Percentiles rank a stretch among this genome's conserved stretches.
phyloP scores from a whole-genome alignment of 2,888 invertebrate species.

The Oscheius sp. region DNA sequence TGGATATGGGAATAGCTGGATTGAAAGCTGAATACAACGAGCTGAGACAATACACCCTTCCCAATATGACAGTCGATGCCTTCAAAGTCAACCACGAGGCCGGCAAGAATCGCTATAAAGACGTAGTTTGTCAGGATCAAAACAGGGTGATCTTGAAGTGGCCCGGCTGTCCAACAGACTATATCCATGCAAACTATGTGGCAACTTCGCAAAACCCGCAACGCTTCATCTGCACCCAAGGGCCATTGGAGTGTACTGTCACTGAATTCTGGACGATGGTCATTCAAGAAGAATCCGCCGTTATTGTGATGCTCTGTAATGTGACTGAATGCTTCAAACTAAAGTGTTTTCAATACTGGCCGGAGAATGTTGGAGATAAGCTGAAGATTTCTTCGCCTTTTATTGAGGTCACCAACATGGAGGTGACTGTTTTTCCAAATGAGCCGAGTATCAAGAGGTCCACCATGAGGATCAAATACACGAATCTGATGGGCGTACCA shows the following conservation, averaged over 20 bases:
- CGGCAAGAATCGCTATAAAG: constrained; percentile 45
- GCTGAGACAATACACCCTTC: constrained; percentile 50
- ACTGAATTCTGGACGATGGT: constrained; percentile 50
- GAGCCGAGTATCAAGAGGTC: constrained; percentile 30
- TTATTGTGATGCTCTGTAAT: constrained; percentile 56
- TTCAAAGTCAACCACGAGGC: constrained; percentile 45
- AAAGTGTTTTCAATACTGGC: constrained; percentile 78
- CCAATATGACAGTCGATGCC: constrained; percentile 45
- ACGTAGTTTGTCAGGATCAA: constrained; percentile 59
- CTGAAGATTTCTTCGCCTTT: neutral
- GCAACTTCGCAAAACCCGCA: constrained; percentile 41
- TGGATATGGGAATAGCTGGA: constrained; percentile 50
- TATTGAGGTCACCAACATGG: constrained; percentile 8
- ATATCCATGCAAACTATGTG: constrained; percentile 61
- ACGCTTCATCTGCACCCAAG: constrained; percentile 60
- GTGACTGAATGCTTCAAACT: constrained; percentile 42
- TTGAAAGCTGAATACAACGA: constrained; percentile 52
- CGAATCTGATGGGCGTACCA: neutral
- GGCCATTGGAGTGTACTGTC: constrained; percentile 42
- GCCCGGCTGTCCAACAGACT: constrained; percentile 45
- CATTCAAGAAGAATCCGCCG: constrained; percentile 38
- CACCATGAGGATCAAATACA: constrained; percentile 33
- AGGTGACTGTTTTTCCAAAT: neutral
- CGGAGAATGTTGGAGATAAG: constrained; percentile 36
- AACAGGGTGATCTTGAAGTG: constrained; percentile 42